Conservation (phyloP, 1,140 invertebrate species). For the Plodia interpunctella region DNA sequence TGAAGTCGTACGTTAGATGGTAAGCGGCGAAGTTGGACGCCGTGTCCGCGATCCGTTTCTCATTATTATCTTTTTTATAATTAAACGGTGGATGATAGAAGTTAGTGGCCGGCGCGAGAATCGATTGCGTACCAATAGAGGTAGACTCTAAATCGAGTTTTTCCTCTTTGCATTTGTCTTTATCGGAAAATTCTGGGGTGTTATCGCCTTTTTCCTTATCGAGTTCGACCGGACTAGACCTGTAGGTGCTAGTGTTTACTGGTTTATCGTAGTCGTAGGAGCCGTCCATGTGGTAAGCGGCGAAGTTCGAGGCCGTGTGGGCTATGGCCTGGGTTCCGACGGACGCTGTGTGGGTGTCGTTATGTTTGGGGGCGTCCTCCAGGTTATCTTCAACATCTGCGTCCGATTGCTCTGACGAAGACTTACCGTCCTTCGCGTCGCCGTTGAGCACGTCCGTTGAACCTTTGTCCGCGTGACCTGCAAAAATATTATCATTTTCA, state of each 20-base stretch:
- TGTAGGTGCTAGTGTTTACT: constrained; percentile 36
- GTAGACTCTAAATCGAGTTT: no score
- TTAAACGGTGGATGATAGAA: no score
- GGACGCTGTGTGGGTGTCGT: constrained; percentile 36
- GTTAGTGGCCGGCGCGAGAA: no score
- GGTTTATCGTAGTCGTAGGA: constrained; percentile 84
- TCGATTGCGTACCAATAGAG: no score
- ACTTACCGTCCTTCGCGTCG: constrained; percentile 70
- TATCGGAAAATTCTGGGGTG: constrained; percentile 66
- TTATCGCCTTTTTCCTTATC: constrained; percentile 76
- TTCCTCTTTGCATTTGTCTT: constrained; percentile 23
- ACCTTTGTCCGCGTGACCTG: constrained; percentile 51
- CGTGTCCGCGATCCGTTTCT: neutral
- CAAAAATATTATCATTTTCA: no score
- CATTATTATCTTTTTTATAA: neutral
- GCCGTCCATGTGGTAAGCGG: constrained; percentile 74
- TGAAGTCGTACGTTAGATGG: constrained; percentile 16
- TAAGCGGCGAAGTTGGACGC: neutral
- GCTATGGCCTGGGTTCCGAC: constrained; percentile 44
- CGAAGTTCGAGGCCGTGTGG: constrained; percentile 67
- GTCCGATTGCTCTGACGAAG: constrained; percentile 82
- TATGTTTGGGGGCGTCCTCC: constrained; percentile 76
- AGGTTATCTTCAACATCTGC: constrained; percentile 89
- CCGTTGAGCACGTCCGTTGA: constrained; percentile 37
- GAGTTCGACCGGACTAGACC: constrained; percentile 74